A percentile compares a stretch with the other conserved stretches of the same genome.
Conservation (phyloP, 2,113 vertebrate genomes). For the Nipponia nippon region DNA sequence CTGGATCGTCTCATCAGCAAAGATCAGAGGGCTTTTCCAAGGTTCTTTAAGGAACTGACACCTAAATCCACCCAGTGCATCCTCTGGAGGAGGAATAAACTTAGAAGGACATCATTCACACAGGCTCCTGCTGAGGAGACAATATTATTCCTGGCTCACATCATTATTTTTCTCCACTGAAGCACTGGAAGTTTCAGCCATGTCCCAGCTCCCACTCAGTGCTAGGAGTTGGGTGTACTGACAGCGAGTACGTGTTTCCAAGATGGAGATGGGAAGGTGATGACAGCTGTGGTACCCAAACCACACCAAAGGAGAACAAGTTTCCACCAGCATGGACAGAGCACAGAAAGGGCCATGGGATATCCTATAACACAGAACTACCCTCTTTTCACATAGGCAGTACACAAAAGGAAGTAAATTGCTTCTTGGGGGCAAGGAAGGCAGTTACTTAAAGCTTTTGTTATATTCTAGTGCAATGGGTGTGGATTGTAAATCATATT, state of each 20-base stretch:
- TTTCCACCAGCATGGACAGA: neutral
- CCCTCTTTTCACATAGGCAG: neutral
- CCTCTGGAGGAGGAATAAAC: neutral
- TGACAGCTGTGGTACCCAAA: neutral
- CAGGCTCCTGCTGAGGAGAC: neutral
- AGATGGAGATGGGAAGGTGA: neutral
- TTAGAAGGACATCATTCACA: neutral
- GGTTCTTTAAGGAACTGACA: neutral
- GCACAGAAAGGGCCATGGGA: neutral
- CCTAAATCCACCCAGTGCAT: neutral
- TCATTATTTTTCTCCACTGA: neutral
- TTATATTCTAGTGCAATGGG: neutral
- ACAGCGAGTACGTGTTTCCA: fast-evolving
- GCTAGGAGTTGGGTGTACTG: neutral
- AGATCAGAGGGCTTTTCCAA: neutral
- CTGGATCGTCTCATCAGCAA: neutral
- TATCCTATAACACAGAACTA: fast-evolving
- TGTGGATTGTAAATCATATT: neutral
- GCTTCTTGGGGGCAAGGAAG: neutral
- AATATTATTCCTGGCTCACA: neutral
- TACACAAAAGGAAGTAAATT: neutral
- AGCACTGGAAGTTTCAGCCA: neutral
- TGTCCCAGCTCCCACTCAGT: neutral
- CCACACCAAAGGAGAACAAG: neutral
- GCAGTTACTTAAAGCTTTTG: neutral